These are phyloP conservation scores for Athetis lepigone DNA, from an alignment of 2,888 invertebrate genomes.

Conservation along the genomic window DNA sequence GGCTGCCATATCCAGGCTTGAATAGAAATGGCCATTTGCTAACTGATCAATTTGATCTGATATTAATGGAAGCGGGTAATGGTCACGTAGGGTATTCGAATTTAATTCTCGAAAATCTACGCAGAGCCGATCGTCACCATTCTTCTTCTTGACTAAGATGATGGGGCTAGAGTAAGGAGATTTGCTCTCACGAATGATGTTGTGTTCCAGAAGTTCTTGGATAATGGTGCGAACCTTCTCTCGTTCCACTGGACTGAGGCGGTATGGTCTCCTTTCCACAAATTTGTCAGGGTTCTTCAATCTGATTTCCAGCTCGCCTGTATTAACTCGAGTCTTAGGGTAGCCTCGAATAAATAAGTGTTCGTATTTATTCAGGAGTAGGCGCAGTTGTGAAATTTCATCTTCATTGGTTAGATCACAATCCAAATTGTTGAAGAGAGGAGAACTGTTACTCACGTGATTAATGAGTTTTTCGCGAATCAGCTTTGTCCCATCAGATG, in stretches of 20 bases:
- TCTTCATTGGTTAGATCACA: constrained; percentile 41
- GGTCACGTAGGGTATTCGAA: constrained; percentile 33
- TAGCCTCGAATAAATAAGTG: constrained; percentile 60
- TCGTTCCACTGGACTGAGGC: constrained; percentile 61
- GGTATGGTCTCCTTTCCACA: constrained; percentile 65
- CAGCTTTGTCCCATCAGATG: constrained; percentile 39
- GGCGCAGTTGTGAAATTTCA: constrained; percentile 42
- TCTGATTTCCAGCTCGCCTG: constrained; percentile 52
- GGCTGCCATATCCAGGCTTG: constrained; percentile 13
- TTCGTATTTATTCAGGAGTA: constrained; percentile 55
- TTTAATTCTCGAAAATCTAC: constrained; percentile 50
- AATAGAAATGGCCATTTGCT: constrained; percentile 8
- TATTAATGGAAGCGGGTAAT: constrained; percentile 23
- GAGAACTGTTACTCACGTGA: constrained; percentile 40
- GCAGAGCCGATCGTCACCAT: constrained; percentile 54
- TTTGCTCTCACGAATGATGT: constrained; percentile 65
- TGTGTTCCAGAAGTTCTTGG: constrained; percentile 58
- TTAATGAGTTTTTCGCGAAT: too few species aligned
- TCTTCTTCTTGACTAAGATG: constrained; percentile 62
- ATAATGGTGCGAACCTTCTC: constrained; percentile 62
- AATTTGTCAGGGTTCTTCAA: constrained; percentile 58
- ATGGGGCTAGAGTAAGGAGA: constrained; percentile 67
- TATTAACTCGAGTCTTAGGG: constrained; percentile 61
- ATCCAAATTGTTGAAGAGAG: constrained; percentile 53
- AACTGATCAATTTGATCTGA: constrained; percentile 23